Evolutionary conservation across 37 sponge, comb jelly and placozoan species (phyloP).

Genomic region (Cliona cf. orientalis): DNA sequence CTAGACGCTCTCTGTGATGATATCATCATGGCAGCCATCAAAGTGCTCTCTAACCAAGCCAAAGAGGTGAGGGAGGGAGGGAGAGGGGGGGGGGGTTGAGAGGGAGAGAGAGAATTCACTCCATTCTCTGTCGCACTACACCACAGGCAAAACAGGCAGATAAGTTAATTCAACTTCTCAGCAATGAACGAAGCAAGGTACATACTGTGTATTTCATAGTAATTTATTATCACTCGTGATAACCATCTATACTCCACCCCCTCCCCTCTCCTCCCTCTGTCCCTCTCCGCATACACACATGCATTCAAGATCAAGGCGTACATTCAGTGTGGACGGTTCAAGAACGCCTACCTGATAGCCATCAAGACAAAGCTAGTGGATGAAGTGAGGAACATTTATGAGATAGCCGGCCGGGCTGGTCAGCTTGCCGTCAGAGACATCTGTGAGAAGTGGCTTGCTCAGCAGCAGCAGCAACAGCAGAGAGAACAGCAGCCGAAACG

Average conservation of each 20-base stretch:
- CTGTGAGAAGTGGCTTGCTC: conserved; percentile 83
- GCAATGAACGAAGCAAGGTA: conserved; percentile 64
- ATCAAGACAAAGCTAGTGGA: conserved; percentile 55
- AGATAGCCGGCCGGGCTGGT: conserved; percentile 71
- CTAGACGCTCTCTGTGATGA: conserved; percentile 66
- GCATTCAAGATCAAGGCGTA: conserved; percentile 67
- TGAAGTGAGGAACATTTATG: conserved; percentile 67
- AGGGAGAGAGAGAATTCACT: not conserved
- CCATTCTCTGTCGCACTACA: not conserved
- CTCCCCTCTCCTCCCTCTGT: not conserved
- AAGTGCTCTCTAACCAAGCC: conserved; percentile 65
- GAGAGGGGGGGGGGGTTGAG: too few relatives aligned
- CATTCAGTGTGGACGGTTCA: conserved; percentile 84
- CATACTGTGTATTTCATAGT: too few relatives aligned
- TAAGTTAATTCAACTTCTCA: conserved; percentile 43
- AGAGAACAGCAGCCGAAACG: too few relatives aligned
- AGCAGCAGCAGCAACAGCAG: not conserved
- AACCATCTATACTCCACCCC: not conserved
- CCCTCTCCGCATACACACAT: not conserved
- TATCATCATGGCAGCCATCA: conserved; percentile 78
- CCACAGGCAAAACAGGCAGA: conserved; percentile 44
- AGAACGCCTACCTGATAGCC: conserved; percentile 86
- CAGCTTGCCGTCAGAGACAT: conserved; percentile 73
- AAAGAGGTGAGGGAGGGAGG: conserved; percentile 61
- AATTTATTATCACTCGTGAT: not conserved